A percentile compares a stretch with the other conserved stretches of the same genome.
phyloP scores from a whole-genome alignment of 2,113 vertebrate genomes.

The Mystacornis crossleyi region DNA sequence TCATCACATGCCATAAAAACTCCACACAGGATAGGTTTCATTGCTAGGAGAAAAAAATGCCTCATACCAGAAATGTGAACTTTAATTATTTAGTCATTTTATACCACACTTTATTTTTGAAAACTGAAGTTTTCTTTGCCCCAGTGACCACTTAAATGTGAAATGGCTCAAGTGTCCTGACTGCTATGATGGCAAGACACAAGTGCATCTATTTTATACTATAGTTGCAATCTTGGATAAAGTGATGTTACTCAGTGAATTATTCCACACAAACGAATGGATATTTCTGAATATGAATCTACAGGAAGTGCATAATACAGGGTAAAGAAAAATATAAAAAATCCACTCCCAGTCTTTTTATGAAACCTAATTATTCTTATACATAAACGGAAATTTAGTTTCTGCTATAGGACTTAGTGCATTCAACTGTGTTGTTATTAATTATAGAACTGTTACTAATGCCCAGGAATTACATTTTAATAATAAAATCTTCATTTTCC shows the following conservation, averaged over 20 bases:
- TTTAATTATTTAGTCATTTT: conserved; percentile 18
- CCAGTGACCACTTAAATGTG: not conserved
- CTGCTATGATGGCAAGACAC: not conserved
- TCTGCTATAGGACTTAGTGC: conserved; percentile 52
- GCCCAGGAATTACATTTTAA: conserved; percentile 63
- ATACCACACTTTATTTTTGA: not conserved
- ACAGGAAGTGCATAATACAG: conserved; percentile 33
- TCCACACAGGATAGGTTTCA: not conserved
- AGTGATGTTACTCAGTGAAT: not conserved
- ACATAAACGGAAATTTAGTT: conserved; percentile 69
- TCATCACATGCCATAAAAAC: not conserved
- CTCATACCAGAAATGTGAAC: not conserved
- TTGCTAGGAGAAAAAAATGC: not conserved
- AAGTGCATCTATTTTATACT: not conserved
- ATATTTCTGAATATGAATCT: conserved; percentile 32
- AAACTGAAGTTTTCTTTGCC: not conserved
- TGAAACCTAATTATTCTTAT: conserved; percentile 56
- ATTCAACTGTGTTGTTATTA: conserved; percentile 70
- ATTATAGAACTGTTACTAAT: conserved; percentile 64
- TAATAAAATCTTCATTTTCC: conserved; percentile 54
- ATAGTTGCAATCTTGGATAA: not conserved
- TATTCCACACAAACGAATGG: conserved; percentile 2
- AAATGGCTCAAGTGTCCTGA: not conserved
- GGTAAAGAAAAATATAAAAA: not conserved
- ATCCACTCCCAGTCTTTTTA: not conserved